Conservation (phyloP, 2,797 vertebrate species). For the Pempheris klunzingeri region DNA sequence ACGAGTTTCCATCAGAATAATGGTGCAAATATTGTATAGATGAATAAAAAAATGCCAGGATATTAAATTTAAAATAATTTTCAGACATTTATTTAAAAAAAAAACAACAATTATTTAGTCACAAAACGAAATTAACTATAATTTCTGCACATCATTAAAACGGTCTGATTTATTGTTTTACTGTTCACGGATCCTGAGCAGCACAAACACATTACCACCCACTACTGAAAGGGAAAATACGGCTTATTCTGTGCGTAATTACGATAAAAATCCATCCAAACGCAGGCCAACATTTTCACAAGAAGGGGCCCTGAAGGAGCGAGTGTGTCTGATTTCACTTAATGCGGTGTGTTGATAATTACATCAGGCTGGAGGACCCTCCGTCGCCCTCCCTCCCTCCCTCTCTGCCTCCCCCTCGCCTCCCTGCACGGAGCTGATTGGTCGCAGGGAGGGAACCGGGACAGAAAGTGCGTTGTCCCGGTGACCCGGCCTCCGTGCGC, state of each 20-base stretch:
- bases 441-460: constrained; percentile 81
- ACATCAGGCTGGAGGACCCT: constrained; percentile 83
- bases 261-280: constrained; percentile 45
- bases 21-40: neutral
- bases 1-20: neutral
- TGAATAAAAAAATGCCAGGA: neutral
- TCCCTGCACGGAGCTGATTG: constrained; percentile 84
- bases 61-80: neutral
- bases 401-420: neutral
- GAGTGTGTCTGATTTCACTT: constrained; percentile 85
- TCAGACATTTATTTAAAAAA: neutral
- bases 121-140: neutral
- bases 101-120: neutral
- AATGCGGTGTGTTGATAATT: constrained; percentile 87
- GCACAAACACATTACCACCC: neutral
- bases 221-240: neutral
- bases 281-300: constrained; percentile 61
- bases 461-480: constrained; percentile 87
- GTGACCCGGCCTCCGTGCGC: constrained; percentile 78
- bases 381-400: constrained; percentile 26
- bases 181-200: neutral
- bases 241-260: neutral
- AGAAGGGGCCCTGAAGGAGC: constrained; percentile 74
- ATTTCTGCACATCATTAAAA: neutral
- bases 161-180: neutral